These are phyloP conservation scores for Drosophila nigromelanica DNA, from an alignment of 1,140 invertebrate genomes.

Conservation along the genomic window DNA sequence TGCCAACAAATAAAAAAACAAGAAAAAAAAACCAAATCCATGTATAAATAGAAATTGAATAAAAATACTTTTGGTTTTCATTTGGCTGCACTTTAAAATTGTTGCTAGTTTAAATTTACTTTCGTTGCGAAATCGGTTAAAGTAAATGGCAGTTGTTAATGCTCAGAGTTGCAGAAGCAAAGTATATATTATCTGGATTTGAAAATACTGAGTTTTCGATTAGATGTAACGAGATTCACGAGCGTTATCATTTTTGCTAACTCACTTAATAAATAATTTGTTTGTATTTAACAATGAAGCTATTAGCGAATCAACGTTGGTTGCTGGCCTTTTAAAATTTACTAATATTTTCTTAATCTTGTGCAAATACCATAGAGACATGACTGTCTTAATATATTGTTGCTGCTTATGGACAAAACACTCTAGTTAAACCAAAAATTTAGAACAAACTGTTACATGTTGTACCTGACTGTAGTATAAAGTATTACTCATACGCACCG, in stretches of 20 bases:
- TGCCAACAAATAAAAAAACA: constrained; percentile 28
- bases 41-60: constrained; percentile 66
- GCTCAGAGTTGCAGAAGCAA: not conserved
- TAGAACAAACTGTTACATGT: not conserved
- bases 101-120: constrained; percentile 51
- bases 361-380: too few species aligned
- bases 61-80: constrained; percentile 66
- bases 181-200: constrained; percentile 3
- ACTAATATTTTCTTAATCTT: too few species aligned
- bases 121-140: constrained; percentile 45
- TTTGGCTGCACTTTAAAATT: constrained; percentile 65
- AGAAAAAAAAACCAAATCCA: constrained; percentile 39
- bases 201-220: not conserved
- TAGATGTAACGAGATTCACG: too few species aligned
- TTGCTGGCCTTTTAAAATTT: too few species aligned
- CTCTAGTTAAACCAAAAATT: too few species aligned
- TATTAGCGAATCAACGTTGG: too few species aligned
- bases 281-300: too few species aligned
- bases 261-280: too few species aligned
- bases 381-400: too few species aligned
- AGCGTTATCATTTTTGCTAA: too few species aligned
- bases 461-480: not conserved
- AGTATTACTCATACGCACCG: constrained; percentile 51
- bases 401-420: too few species aligned
- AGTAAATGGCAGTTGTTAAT: constrained; percentile 12